Conservation (phyloP, 2,113 vertebrate genomes). For the Arenaria interpres region DNA sequence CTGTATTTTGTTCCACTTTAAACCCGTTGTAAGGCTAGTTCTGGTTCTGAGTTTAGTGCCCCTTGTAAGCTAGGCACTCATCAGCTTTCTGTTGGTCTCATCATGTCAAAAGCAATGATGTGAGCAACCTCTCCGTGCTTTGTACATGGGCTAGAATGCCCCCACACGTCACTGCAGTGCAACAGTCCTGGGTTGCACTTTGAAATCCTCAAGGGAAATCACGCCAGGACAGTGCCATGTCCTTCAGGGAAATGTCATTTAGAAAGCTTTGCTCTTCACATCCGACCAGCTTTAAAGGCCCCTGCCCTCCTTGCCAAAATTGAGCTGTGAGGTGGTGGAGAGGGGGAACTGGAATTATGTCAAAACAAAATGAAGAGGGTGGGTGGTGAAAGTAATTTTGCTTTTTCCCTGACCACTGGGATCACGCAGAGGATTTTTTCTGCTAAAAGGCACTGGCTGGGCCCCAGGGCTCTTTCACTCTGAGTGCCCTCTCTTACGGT, state of each 20-base stretch:
- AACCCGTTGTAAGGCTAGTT: not conserved
- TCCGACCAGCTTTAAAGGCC: not conserved
- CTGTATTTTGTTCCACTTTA: not conserved
- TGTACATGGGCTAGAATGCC: fast-evolving
- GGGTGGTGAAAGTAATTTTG: not conserved
- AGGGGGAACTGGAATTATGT: not conserved
- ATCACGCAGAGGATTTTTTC: not conserved
- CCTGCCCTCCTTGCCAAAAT: not conserved
- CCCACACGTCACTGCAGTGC: not conserved
- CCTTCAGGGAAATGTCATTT: not conserved
- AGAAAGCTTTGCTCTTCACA: not conserved
- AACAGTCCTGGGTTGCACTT: not conserved
- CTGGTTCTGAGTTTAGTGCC: not conserved
- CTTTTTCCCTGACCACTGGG: not conserved
- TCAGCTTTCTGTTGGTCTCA: not conserved
- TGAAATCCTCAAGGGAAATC: not conserved
- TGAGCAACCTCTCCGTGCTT: not conserved
- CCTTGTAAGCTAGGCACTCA: not conserved
- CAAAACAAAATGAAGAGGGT: not conserved
- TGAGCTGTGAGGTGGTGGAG: not conserved
- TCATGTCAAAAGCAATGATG: fast-evolving
- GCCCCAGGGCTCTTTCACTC: not conserved
- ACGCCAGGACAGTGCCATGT: not conserved
- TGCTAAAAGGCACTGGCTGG: not conserved
- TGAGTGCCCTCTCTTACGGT: not conserved